Evolutionary conservation across 2,888 invertebrate species (phyloP).

Genomic region (Andrena camellia): DNA sequence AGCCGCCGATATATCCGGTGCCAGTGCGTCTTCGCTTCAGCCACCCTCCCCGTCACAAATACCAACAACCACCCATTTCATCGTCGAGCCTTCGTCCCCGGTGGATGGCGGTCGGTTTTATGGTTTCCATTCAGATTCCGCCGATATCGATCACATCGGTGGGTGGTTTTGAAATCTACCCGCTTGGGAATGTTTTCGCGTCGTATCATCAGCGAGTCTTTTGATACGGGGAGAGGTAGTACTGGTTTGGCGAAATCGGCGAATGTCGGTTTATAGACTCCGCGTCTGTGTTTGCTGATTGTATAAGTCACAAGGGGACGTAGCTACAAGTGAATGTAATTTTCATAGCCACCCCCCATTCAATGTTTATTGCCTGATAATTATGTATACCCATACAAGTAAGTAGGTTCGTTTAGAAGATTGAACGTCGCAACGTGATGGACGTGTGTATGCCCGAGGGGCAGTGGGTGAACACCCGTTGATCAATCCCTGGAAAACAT

Average conservation of each 20-base stretch:
- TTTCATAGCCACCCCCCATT: too few species aligned
- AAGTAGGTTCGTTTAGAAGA: too few species aligned
- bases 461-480: background rate
- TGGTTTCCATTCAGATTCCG: conserved; percentile 21
- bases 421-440: too few species aligned
- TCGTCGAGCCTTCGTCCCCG: conserved; percentile 29
- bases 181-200: conserved; percentile 11
- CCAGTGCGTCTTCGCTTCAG: conserved; percentile 21
- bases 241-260: background rate
- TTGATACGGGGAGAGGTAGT: background rate
- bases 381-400: too few species aligned
- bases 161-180: conserved; percentile 42
- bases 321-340: too few species aligned
- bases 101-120: conserved; percentile 33
- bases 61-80: conserved; percentile 3
- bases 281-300: too few species aligned
- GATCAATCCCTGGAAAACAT: background rate
- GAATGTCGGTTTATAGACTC: too few species aligned
- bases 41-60: background rate
- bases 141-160: conserved; percentile 37
- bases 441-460: background rate
- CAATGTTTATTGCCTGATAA: too few species aligned
- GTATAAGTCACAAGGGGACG: too few species aligned
- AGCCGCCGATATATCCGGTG: background rate
- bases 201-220: background rate